Conservation (phyloP, 2,797 vertebrate genomes). For the Acanthis flammea region DNA sequence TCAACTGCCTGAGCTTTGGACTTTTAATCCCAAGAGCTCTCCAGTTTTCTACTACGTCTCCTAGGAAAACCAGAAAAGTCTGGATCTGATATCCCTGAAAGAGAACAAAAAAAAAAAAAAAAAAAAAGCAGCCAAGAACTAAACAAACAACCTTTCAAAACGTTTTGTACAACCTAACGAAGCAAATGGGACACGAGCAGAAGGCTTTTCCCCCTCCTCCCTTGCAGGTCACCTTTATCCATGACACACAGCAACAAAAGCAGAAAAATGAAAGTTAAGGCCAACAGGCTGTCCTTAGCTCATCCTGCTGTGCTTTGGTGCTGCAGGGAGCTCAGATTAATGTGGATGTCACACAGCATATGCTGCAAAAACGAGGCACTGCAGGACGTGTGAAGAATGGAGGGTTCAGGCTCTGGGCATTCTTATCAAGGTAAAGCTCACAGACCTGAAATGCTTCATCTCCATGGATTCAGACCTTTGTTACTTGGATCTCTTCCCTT, state of each 20-base stretch:
- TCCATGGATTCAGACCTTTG: not conserved
- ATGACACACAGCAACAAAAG: slow-evolving; percentile 48
- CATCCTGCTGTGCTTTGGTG: slow-evolving; percentile 46
- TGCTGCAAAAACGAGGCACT: slow-evolving; percentile 1
- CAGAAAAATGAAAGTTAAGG: slow-evolving; percentile 49
- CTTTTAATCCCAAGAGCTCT: slow-evolving; percentile 50
- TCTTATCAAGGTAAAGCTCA: slow-evolving; percentile 22
- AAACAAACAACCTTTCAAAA: slow-evolving; percentile 41
- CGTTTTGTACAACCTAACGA: slow-evolving; percentile 26
- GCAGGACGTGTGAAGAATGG: not conserved
- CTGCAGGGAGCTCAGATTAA: slow-evolving; percentile 38
- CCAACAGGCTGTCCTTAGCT: slow-evolving; percentile 41
- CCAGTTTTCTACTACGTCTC: not conserved
- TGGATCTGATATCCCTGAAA: not conserved
- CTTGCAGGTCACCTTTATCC: slow-evolving; percentile 62
- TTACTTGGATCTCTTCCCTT: not conserved
- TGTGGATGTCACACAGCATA: slow-evolving; percentile 62
- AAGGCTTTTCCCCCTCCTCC: not conserved
- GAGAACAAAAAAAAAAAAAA: not conserved
- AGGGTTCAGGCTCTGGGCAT: slow-evolving; percentile 31
- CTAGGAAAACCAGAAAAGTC: slow-evolving; percentile 23
- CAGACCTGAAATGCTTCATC: not conserved
- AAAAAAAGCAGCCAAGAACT: not conserved
- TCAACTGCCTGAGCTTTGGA: slow-evolving; percentile 9
- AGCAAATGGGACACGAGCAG: slow-evolving; percentile 18